phyloP scores from a whole-genome alignment of 2,888 invertebrate species.

The Pseudeuparius sepicola region DNA sequence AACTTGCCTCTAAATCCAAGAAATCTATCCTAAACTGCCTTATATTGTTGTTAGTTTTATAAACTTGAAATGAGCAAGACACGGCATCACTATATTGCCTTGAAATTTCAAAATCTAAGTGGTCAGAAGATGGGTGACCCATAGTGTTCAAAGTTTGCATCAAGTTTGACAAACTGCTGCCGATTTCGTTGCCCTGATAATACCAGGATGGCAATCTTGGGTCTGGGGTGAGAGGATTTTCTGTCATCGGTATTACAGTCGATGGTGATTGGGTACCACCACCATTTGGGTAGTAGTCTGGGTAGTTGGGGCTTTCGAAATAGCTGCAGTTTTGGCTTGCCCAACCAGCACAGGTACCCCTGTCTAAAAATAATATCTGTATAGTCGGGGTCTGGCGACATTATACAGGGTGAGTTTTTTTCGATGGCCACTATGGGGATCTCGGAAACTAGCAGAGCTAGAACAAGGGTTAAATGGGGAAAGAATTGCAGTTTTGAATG shows the following conservation, averaged over 20 bases:
- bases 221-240: conserved; percentile 27
- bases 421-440: too few species aligned
- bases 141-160: too few species aligned
- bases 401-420: too few species aligned
- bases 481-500: too few species aligned
- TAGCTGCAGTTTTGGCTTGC: conserved; percentile 54
- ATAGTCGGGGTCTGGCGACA: too few species aligned
- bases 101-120: too few species aligned
- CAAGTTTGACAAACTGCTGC: too few species aligned
- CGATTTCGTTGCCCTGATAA: too few species aligned
- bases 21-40: conserved; percentile 63
- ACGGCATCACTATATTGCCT: conserved; percentile 41
- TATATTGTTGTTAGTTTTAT: conserved; percentile 50
- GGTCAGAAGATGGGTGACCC: too few species aligned
- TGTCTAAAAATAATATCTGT: conserved; percentile 44
- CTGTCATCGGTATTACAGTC: conserved; percentile 20
- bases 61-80: conserved; percentile 54
- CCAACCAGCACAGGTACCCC: conserved; percentile 54
- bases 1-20: conserved; percentile 54
- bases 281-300: conserved; percentile 39
- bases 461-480: too few species aligned
- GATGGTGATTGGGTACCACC: conserved; percentile 28
- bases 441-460: too few species aligned
- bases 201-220: conserved; percentile 25
- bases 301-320: conserved; percentile 63